Evolutionary conservation across 2,797 vertebrate species (phyloP).

Genomic region (Remorina albescens): DNA sequence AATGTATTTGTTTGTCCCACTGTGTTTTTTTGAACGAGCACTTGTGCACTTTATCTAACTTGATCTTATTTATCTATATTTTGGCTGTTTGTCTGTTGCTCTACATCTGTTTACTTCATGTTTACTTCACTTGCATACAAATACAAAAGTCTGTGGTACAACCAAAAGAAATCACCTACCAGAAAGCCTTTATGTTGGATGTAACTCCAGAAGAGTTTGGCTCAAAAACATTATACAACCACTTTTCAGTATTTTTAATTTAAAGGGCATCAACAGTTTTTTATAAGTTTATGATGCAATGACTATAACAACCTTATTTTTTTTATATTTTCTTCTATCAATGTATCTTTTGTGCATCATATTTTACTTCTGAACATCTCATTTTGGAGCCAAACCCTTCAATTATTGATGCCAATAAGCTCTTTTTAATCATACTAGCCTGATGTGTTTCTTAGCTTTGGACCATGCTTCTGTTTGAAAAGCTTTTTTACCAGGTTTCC

Average conservation of each 20-base stretch:
- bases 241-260: constrained; percentile 46
- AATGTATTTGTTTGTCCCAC: constrained; percentile 70
- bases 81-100: constrained; percentile 59
- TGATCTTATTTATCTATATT: constrained; percentile 58
- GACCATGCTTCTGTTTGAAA: constrained; percentile 73
- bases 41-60: constrained; percentile 86
- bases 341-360: constrained; percentile 35
- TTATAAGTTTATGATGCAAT: constrained; percentile 42
- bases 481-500: constrained; percentile 40
- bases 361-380: constrained; percentile 29
- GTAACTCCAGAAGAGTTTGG: constrained; percentile 61
- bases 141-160: constrained; percentile 68
- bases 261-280: constrained; percentile 3
- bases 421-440: constrained; percentile 52
- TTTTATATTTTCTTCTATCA: constrained; percentile 22
- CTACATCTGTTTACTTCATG: constrained; percentile 55
- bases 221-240: constrained; percentile 47
- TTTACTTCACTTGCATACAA: constrained; percentile 58
- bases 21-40: constrained; percentile 78
- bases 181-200: constrained; percentile 73
- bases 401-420: constrained; percentile 49
- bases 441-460: constrained; percentile 67
- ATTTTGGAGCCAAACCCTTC: constrained; percentile 66
- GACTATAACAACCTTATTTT: constrained; percentile 35
- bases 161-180: constrained; percentile 72